phyloP scores from a whole-genome alignment of 2,888 invertebrate genomes.

The Polia nebulosa region DNA sequence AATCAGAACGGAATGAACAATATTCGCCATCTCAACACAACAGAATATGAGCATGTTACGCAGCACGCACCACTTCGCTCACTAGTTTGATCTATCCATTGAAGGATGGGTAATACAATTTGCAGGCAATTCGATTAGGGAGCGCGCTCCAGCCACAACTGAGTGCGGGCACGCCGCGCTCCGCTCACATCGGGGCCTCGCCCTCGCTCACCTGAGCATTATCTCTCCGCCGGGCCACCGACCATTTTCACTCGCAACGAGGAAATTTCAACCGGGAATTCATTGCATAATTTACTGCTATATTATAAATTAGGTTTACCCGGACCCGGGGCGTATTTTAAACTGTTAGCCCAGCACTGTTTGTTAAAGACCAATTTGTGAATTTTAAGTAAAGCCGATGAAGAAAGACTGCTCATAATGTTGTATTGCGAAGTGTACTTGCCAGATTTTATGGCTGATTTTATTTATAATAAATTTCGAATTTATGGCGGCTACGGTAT shows the following conservation, averaged over 20 bases:
- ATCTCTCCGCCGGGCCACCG: constrained; percentile 72
- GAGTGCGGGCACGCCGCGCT: constrained; percentile 47
- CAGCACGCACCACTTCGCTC: constrained; percentile 56
- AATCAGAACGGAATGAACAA: constrained; percentile 28
- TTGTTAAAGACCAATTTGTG: constrained; percentile 78
- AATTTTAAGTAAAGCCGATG: constrained; percentile 71
- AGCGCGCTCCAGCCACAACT: constrained; percentile 58
- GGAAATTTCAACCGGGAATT: constrained; percentile 77
- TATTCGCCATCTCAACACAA: constrained; percentile 23
- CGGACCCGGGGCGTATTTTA: constrained; percentile 74
- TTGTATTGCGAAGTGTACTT: constrained; percentile 64
- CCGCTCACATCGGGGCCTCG: constrained; percentile 49
- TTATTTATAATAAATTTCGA: constrained; percentile 55
- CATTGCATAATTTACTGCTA: constrained; percentile 82
- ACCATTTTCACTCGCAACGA: constrained; percentile 74
- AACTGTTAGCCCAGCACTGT: constrained; percentile 74
- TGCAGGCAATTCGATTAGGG: constrained; percentile 63
- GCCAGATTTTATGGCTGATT: constrained; percentile 63
- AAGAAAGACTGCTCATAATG: constrained; percentile 69
- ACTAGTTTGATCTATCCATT: constrained; percentile 65
- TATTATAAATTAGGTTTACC: constrained; percentile 81
- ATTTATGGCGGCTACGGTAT: constrained; percentile 52
- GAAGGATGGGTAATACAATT: constrained; percentile 67
- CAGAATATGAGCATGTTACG: constrained; percentile 36
- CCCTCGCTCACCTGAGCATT: constrained; percentile 70